Evolutionary conservation across 2,797 vertebrate species (phyloP).

Genomic region (Orientallactaga sibirica): DNA sequence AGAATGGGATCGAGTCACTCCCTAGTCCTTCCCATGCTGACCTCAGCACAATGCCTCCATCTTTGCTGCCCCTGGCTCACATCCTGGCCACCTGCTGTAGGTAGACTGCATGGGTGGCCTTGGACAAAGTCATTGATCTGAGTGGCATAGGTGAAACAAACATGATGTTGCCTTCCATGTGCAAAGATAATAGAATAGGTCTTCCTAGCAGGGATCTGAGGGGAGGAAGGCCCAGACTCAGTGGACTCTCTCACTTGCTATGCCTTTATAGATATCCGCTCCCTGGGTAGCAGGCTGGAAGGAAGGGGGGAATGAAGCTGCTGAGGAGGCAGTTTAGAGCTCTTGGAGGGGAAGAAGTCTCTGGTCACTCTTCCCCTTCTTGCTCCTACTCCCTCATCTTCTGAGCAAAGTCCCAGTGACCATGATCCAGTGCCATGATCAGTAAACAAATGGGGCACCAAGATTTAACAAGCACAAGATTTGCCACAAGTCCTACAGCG

Average conservation of each 20-base stretch:
- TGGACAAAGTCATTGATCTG: constrained; percentile 1
- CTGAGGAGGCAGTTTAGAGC: constrained; percentile 70
- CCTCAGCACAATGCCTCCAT: not conserved
- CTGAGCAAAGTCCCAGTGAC: not conserved
- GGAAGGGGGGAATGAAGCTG: constrained; percentile 60
- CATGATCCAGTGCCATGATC: not conserved
- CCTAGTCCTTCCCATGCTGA: not conserved
- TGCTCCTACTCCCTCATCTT: not conserved
- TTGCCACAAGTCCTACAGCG: not conserved
- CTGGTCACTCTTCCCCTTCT: constrained; percentile 29
- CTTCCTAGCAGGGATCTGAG: not conserved
- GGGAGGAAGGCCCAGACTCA: not conserved
- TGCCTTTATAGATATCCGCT: constrained; percentile 75
- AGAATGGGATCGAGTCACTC: not conserved
- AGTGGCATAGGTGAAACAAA: not conserved
- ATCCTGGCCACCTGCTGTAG: not conserved
- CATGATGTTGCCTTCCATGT: not conserved
- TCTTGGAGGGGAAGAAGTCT: constrained; percentile 31
- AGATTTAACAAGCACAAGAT: constrained; percentile 9
- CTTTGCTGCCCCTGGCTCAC: not conserved
- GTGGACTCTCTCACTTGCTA: not conserved
- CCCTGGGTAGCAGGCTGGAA: not conserved
- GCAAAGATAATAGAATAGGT: not conserved
- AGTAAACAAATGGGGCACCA: not conserved
- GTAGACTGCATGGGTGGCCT: not conserved